Conservation (phyloP, 2,113 vertebrate species). For the Nothocercus julius region DNA sequence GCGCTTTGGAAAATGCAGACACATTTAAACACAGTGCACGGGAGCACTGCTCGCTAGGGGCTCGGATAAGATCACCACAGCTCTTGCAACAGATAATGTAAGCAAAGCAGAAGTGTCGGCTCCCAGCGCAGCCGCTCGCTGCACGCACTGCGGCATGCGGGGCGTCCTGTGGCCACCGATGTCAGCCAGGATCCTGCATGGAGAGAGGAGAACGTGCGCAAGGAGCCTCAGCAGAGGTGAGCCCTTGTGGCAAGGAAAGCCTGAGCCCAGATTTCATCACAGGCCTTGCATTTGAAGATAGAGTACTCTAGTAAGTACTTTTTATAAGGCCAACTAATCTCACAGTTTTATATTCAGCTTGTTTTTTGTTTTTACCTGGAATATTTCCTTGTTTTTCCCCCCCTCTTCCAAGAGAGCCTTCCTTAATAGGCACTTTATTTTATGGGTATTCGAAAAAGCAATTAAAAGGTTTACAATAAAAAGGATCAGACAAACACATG, state of each 20-base stretch:
- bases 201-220: conserved; percentile 45
- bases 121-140: conserved; percentile 18
- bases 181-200: not conserved
- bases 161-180: not conserved
- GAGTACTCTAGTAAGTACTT: not conserved
- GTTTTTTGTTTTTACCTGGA: not conserved
- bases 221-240: not conserved
- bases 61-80: not conserved
- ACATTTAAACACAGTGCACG: not conserved
- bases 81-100: conserved; percentile 13
- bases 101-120: not conserved
- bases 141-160: not conserved
- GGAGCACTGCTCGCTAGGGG: not conserved
- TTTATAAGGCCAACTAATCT: not conserved
- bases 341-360: not conserved
- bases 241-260: not conserved
- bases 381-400: not conserved
- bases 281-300: not conserved
- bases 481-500: not conserved
- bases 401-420: not conserved
- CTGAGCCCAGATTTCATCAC: not conserved
- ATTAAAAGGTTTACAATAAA: conserved; percentile 30
- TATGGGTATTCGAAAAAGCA: conserved; percentile 21
- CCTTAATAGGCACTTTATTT: conserved; percentile 12
- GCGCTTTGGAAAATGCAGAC: conserved; percentile 13